These are phyloP conservation scores for Penaeus vannamei DNA, from an alignment of 1,140 invertebrate species.

Conservation along the genomic window DNA sequence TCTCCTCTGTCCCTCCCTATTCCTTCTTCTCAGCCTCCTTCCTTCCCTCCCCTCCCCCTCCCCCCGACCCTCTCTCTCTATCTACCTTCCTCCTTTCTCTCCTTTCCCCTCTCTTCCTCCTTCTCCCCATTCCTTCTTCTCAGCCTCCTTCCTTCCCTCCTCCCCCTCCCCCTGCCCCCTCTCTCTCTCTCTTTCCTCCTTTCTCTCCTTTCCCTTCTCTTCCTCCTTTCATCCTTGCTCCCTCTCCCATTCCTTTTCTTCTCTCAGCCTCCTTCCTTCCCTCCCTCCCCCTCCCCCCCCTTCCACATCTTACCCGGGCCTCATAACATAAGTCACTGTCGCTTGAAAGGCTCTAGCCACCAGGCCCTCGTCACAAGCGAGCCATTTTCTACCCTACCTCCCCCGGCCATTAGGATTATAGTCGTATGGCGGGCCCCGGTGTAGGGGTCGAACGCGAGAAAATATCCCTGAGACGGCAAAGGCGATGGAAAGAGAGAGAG, in stretches of 20 bases:
- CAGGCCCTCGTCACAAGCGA: constrained; percentile 53
- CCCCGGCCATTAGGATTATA: constrained; percentile 52
- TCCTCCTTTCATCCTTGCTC: neutral
- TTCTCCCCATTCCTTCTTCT: neutral
- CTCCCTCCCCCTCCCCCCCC: neutral
- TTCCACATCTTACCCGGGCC: constrained; percentile 57
- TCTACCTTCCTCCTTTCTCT: neutral
- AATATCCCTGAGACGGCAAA: constrained; percentile 57
- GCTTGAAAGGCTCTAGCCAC: constrained; percentile 55
- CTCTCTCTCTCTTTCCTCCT: neutral
- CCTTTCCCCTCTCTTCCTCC: neutral
- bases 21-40: neutral
- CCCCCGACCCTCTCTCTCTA: neutral
- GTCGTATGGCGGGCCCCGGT: constrained; percentile 7
- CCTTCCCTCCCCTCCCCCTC: neutral
- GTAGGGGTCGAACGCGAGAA: constrained; percentile 55
- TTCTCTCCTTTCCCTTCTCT: neutral
- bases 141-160: neutral
- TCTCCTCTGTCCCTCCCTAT: neutral
- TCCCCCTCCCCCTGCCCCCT: neutral
- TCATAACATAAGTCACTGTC: constrained; percentile 64
- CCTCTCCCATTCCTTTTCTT: neutral
- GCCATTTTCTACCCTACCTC: constrained; percentile 61
- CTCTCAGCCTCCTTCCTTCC: too few relatives aligned
- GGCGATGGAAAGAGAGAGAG: constrained; percentile 29